phyloP scores from a whole-genome alignment of 1,140 invertebrate genomes.

The Melipona quadrifasciata region DNA sequence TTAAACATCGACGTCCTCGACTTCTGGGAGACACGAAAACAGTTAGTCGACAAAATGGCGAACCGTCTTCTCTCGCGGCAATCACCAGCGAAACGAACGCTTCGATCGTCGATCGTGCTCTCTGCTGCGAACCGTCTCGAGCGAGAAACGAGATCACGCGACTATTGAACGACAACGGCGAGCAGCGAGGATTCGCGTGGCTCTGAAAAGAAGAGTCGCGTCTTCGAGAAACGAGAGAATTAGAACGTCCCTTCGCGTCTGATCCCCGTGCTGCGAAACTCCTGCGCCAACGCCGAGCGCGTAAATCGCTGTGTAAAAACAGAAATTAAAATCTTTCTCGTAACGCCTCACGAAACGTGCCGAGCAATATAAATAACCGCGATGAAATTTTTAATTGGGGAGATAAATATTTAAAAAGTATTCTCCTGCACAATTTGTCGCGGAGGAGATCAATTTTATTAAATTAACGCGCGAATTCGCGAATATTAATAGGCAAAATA shows the following conservation, averaged over 20 bases:
- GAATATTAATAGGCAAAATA: background rate
- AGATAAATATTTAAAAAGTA: background rate
- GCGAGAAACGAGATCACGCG: constrained; percentile 12
- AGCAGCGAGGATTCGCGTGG: constrained; percentile 18
- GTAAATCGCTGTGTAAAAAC: constrained; percentile 25
- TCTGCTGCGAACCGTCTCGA: background rate
- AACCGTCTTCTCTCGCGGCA: background rate
- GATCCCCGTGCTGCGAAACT: constrained; percentile 14
- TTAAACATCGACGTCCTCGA: background rate
- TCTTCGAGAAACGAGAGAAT: background rate
- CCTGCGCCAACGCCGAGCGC: background rate
- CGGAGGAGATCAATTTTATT: background rate
- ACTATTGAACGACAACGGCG: constrained; percentile 22
- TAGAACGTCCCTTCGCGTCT: background rate
- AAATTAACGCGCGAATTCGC: no score
- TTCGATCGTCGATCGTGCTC: background rate
- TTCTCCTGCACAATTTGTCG: background rate
- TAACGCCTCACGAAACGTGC: background rate
- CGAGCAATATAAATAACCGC: no score
- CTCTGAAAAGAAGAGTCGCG: background rate
- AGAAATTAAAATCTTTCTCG: constrained; percentile 6
- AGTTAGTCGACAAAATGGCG: background rate
- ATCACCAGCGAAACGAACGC: background rate
- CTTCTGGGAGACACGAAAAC: background rate
- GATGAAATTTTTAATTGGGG: no score